Conservation (phyloP, 2,113 vertebrate species). For the Poeciliopsis occidentalis region DNA sequence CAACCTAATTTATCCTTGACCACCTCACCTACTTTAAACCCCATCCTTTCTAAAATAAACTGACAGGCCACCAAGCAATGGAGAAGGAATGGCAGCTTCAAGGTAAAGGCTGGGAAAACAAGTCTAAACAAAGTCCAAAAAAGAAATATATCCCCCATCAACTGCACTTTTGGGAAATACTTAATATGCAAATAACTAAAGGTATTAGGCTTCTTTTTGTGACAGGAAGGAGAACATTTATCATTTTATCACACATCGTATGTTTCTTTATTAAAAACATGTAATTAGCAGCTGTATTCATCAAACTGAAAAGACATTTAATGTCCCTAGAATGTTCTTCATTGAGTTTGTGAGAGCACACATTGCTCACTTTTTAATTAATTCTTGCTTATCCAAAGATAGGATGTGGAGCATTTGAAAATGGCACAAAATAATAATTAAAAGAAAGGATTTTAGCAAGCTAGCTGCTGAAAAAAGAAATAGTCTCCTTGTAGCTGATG, state of each 20-base stretch:
- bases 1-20: constrained; percentile 42
- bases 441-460: no score
- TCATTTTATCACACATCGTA: not conserved
- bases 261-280: not conserved
- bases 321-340: not conserved
- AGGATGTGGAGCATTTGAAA: not conserved
- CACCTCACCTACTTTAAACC: constrained; percentile 28
- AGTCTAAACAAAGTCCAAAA: constrained; percentile 32
- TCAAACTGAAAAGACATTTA: not conserved
- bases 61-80: constrained; percentile 56
- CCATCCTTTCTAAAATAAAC: constrained; percentile 58
- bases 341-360: not conserved
- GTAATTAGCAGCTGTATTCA: not conserved
- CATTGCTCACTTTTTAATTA: not conserved
- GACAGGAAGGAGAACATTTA: not conserved
- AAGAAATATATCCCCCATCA: constrained; percentile 30
- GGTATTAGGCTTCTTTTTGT: not conserved
- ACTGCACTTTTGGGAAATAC: no score
- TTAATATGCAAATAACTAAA: not conserved
- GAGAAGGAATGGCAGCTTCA: constrained; percentile 45
- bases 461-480: not conserved
- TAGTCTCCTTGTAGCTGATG: not conserved
- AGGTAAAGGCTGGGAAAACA: constrained; percentile 8
- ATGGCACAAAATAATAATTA: not conserved
- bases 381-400: not conserved